Percentiles rank a stretch among this genome's conserved stretches.
These are phyloP conservation scores for Platorchestia sp. DNA, from an alignment of 1,140 invertebrate species.

Conservation along the genomic window DNA sequence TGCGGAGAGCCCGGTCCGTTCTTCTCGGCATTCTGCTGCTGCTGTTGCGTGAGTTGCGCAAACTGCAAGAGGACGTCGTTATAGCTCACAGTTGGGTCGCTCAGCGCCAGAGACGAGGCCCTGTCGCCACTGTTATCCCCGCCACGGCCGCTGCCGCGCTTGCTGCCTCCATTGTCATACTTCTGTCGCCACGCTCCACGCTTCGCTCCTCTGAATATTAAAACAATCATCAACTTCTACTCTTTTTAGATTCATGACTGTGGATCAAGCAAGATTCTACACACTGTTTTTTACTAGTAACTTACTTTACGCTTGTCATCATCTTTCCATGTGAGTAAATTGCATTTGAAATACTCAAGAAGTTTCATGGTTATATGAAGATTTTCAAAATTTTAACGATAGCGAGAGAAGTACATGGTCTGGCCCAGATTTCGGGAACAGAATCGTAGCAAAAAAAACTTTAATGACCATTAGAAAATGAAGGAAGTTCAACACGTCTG, in stretches of 20 bases:
- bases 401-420: too few relatives aligned
- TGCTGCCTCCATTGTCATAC: conserved; percentile 61
- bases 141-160: conserved; percentile 56
- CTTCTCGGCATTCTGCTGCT: conserved; percentile 58
- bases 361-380: too few relatives aligned
- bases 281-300: not conserved
- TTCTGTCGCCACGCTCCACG: conserved; percentile 63
- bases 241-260: not conserved
- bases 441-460: too few relatives aligned
- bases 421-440: too few relatives aligned
- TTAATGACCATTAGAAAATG: too few relatives aligned
- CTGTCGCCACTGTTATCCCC: conserved; percentile 57
- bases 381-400: too few relatives aligned
- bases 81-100: conserved; percentile 63
- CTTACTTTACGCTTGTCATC: not conserved
- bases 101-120: conserved; percentile 61
- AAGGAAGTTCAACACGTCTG: too few relatives aligned
- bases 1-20: conserved; percentile 65
- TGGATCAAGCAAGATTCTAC: not conserved
- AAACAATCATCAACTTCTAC: not conserved
- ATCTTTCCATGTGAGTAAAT: too few relatives aligned
- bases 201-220: conserved; percentile 60
- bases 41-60: conserved; percentile 64
- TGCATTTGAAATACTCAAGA: too few relatives aligned
- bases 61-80: conserved; percentile 65